These are phyloP conservation scores for Arctocebus calabarensis DNA, from an alignment of 2,797 vertebrate species.

Conservation along the genomic window DNA sequence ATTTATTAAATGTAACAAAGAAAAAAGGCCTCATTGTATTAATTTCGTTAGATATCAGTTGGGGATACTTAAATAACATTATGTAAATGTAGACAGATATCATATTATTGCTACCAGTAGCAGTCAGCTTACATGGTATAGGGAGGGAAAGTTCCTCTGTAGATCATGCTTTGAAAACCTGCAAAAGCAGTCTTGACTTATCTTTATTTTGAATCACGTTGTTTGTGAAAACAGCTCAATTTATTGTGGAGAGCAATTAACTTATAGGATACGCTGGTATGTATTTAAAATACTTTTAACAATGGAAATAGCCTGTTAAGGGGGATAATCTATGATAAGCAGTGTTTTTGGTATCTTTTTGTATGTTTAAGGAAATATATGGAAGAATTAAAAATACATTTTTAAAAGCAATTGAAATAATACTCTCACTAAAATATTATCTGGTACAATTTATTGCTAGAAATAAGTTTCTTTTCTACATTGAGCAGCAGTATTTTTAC, in stretches of 20 bases:
- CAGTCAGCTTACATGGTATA: background rate
- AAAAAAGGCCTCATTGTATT: background rate
- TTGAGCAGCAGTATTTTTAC: conserved; percentile 24
- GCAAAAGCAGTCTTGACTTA: background rate
- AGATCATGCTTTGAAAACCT: background rate
- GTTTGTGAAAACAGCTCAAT: conserved; percentile 15
- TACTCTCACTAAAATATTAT: conserved; percentile 1
- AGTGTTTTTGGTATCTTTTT: background rate
- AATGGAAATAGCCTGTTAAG: background rate
- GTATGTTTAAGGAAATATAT: conserved; percentile 47
- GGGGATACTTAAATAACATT: background rate
- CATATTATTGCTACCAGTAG: background rate
- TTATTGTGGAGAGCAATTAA: background rate
- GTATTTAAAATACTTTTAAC: background rate
- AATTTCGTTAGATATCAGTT: background rate
- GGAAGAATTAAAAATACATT: conserved; percentile 43
- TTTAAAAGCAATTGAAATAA: conserved; percentile 57
- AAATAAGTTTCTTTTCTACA: background rate
- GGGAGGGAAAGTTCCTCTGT: background rate
- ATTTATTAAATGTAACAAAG: background rate
- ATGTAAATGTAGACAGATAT: background rate
- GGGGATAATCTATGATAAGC: background rate
- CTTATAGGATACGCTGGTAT: background rate
- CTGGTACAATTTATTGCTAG: background rate
- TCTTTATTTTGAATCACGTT: conserved; percentile 10